Conservation (phyloP, 1,140 invertebrate species). For the Chrysopa pallens region DNA sequence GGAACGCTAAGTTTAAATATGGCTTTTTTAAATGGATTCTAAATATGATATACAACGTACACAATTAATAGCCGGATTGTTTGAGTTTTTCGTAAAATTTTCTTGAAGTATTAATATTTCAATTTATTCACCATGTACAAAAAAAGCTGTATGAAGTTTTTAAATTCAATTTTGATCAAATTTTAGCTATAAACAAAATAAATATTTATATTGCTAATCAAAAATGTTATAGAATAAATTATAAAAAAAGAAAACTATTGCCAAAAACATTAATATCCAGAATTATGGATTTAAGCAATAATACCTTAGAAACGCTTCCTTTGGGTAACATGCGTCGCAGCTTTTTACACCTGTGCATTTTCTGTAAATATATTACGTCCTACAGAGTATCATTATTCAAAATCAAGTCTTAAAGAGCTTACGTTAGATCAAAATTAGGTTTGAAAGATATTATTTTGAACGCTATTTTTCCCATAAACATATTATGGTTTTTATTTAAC, state of each 20-base stretch:
- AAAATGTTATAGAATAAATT: slow-evolving; percentile 1
- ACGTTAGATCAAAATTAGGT: too few species aligned
- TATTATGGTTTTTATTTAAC: slow-evolving; percentile 4
- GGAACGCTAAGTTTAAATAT: too few species aligned
- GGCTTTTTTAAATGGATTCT: too few species aligned
- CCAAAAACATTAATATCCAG: neutral
- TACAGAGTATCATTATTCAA: slow-evolving; percentile 15
- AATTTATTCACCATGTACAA: too few species aligned
- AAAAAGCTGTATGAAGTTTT: neutral
- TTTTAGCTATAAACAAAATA: neutral
- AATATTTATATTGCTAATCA: neutral
- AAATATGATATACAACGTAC: too few species aligned
- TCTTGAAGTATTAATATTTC: too few species aligned
- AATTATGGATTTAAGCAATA: neutral
- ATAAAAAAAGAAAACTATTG: slow-evolving; percentile 2
- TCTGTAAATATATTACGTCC: slow-evolving; percentile 37
- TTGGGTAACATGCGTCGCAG: slow-evolving; percentile 46
- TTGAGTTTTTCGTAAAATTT: too few species aligned
- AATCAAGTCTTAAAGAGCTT: too few species aligned
- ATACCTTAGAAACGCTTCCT: slow-evolving; percentile 52
- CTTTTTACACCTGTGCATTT: slow-evolving; percentile 47
- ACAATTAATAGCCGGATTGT: too few species aligned
- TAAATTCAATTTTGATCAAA: neutral
- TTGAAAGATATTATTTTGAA: too few species aligned
- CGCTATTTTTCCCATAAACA: too few species aligned